Evolutionary conservation across 35 echinoderm and acorn worm species (phyloP), one percentile per base, ranked within the genome.

Genomic region (Nesometra sesokonis): DNA sequence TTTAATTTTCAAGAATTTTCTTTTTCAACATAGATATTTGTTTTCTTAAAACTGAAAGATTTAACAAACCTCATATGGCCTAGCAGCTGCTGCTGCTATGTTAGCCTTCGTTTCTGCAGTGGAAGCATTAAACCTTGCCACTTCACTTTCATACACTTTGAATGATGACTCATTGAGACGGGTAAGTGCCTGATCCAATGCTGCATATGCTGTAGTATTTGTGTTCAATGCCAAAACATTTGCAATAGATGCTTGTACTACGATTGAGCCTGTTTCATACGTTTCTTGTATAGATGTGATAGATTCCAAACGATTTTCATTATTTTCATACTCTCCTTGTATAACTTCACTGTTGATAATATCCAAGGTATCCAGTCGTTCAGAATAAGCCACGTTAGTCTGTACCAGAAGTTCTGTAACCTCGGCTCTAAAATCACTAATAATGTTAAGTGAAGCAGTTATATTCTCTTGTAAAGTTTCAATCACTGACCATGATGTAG

Each of bases 71-170:
- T 36, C 37, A 31, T 83, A 83, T 38, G 81, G 3, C 9, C 0
- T 35, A 27, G 81, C 35, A 83, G 81, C 30, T 37, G 32, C 37
- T 27, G 34, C 34, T 23, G 81, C 11, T 23, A 35, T 83, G 15
- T 13, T 30, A 30, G 34, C 11, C 29, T 35, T 38, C 36, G 8
- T 0, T 83, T 35, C 34, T 13, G 81, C 33, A 11, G 0, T 39
- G 23, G 33, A 37, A 0, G 81, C 34, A 31, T 83, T 83, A 31
- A 37, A 83, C 30, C 35, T 8, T 83, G 81, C 81, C 0, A 83
- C 30, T 38, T 83, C 34, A 37, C 81, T 83, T 83, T 83, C 34
- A 83, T 83, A 83, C 32, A 34, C n/a, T 29, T 83, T 83, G 9
- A 30, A 3, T 5, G 15, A 11, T 19, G 81, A 34, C 38, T 83